Evolutionary conservation across 2,113 vertebrate genomes (phyloP), one percentile per base, ranked within the genome.

Genomic region (Dermatemys mawii): DNA sequence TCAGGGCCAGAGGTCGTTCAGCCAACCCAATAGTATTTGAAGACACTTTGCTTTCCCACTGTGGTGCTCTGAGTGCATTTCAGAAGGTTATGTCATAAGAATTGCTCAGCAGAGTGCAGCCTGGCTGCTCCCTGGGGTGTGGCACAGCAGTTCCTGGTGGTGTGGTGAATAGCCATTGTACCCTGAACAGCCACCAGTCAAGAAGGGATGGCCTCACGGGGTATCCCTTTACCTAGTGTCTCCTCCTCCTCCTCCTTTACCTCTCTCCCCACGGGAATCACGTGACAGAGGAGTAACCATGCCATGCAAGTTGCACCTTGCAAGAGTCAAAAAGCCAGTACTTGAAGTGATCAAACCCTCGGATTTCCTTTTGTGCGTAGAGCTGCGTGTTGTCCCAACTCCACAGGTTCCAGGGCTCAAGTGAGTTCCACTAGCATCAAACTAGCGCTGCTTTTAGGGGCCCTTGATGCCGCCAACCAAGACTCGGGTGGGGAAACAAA

Each of bases 281-380:
- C 50, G n/a, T 50, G 55, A 26, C 75, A 51, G 35, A 26, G 17
- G 13, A 81, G 50, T 21, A 82, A 83, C 9, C 70, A 17, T 13
- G 44, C 44, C 16, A 51, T 6, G 57, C 54, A 55, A 27, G 54
- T 55, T 27, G 41, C 27, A 76, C 26, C 22, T 57, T 60, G 54
- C 73, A n/a, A 32, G 12, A 48, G 57, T 49, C 26, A 75, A 26
- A 57, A 57, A 41, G 50, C 57, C 75, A 48, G 44, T 32, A 35
- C 11, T 4, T 0, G 0, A 81, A 76, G 38, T 91, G 86, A 78
- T 19, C 35, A 83, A 67, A 1, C 1, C 3, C 21, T 22, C 11
- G 0, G 0, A 60, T 41, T 4, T 22, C 44, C 35, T 9, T 55
- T 1, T 0, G 38, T 49, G 70, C 27, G 86, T 51, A 67, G 84